These are phyloP conservation scores for Plestiodon gilberti DNA, from an alignment of 2,113 vertebrate species.

Conservation along the genomic window DNA sequence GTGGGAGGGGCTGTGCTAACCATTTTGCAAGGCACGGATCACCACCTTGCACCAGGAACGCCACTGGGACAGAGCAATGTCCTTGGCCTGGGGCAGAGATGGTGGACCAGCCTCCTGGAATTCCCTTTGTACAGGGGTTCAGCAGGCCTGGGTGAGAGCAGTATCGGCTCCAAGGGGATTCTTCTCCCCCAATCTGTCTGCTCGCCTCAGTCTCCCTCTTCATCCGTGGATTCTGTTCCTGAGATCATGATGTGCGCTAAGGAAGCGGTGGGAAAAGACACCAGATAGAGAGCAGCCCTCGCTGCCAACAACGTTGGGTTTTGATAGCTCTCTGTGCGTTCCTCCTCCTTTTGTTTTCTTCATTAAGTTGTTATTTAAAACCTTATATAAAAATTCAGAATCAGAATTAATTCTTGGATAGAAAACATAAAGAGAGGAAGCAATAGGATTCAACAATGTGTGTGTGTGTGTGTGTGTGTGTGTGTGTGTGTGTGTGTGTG, in stretches of 20 bases:
- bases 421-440: neutral
- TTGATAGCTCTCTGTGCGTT: neutral
- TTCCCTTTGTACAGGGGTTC: too few species aligned
- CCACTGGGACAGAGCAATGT: too few species aligned
- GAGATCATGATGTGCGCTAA: neutral
- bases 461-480: constrained; percentile 21
- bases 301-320: neutral
- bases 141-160: too few species aligned
- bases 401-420: neutral
- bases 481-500: neutral
- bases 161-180: too few species aligned
- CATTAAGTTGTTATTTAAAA: neutral
- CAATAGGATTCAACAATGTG: neutral
- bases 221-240: too few species aligned
- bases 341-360: neutral
- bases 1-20: too few species aligned
- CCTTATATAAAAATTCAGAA: constrained; percentile 8
- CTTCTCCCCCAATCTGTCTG: too few species aligned
- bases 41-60: too few species aligned
- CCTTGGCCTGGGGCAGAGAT: too few species aligned
- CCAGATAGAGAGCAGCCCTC: neutral
- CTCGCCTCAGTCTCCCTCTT: too few species aligned
- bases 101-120: too few species aligned
- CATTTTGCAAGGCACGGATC: too few species aligned
- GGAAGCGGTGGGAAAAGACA: neutral